These are phyloP conservation scores for Bactericera cockerelli DNA, from an alignment of 1,140 invertebrate genomes.

Conservation along the genomic window DNA sequence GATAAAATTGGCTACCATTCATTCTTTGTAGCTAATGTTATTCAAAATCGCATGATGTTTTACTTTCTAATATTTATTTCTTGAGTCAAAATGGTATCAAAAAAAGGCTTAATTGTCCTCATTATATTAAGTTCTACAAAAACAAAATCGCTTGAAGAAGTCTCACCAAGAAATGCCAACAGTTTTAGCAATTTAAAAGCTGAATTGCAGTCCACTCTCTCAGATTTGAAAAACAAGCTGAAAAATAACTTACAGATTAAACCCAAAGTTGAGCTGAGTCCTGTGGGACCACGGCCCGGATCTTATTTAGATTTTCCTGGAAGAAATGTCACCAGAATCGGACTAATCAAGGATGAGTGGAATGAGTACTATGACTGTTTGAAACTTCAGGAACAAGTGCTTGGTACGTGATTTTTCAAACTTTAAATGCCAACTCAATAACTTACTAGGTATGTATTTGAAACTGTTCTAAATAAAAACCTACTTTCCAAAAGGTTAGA, in stretches of 20 bases:
- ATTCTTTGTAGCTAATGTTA: no score
- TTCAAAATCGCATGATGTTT: no score
- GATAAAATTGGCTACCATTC: no score
- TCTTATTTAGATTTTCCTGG: slow-evolving; percentile 31
- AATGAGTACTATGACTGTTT: slow-evolving; percentile 35
- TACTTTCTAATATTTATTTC: no score
- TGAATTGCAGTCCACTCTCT: background rate
- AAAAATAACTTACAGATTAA: slow-evolving; percentile 25
- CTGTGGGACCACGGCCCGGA: slow-evolving; percentile 13
- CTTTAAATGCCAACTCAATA: slow-evolving; percentile 14
- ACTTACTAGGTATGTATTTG: slow-evolving; percentile 11
- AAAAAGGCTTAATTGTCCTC: no score
- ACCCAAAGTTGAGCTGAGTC: slow-evolving; percentile 21
- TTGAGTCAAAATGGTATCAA: no score
- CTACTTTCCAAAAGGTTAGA: no score
- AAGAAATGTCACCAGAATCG: slow-evolving; percentile 26
- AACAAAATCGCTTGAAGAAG: no score
- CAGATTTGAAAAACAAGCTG: slow-evolving; percentile 23
- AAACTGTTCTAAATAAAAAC: no score
- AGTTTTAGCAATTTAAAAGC: slow-evolving; percentile 13
- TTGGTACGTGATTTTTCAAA: slow-evolving; percentile 11
- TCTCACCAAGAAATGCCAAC: no score
- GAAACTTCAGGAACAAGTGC: slow-evolving; percentile 18
- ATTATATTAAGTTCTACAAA: no score
- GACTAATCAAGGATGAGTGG: slow-evolving; percentile 31